Base-by-base conservation (phyloP, 2,113 vertebrate genomes). In the Misgurnus anguillicaudatus region DNA sequence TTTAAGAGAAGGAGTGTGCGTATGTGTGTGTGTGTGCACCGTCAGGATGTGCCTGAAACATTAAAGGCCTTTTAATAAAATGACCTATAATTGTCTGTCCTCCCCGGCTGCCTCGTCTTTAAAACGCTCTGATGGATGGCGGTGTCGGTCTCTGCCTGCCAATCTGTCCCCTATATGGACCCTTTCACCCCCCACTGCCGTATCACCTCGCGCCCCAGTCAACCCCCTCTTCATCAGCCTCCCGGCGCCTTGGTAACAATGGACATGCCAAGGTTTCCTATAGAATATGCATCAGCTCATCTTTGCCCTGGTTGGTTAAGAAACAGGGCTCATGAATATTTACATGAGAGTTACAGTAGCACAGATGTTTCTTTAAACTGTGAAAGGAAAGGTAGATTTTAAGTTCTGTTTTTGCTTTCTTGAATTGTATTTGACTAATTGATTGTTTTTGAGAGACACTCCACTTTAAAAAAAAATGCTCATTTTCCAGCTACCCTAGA, bases 261-360 rank as follows among this genome's bases (percentile, higher is more conserved):
- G 86, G 86, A 89, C 88, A 89, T 85, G 79, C 85, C 86, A 89
- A 90, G 86, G 89, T 89, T 89, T 85, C 86, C 77, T 86, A 84
- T 90, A 71, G 88, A 92, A 88, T 92, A 90, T 90, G 89, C 90
- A 91, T 89, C 88, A 88, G 87, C 81, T 89, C 79, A 84, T 87
- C 86, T 89, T 83, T 87, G 87, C 88, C 90, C 88, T 88, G 89
- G 87, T 90, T 88, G 90, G 88, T 87, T 89, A 83, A 88, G 45
- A 87, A 89, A 85, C 86, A 86, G 81, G 88, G 83, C 89, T 91
- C 90, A 92, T 93, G 89, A 91, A 93, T 93, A 91, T 92, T 90
- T 89, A 90, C 88, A 31, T 5, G 13, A 47, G 19, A 1, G 39
- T 73, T 73, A 47, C 39, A 61, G 86, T 80, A 80, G 86, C 89